Conservation (phyloP, 35 echinoderm and acorn worm species). For the Heliocidaris erythrogramma region DNA sequence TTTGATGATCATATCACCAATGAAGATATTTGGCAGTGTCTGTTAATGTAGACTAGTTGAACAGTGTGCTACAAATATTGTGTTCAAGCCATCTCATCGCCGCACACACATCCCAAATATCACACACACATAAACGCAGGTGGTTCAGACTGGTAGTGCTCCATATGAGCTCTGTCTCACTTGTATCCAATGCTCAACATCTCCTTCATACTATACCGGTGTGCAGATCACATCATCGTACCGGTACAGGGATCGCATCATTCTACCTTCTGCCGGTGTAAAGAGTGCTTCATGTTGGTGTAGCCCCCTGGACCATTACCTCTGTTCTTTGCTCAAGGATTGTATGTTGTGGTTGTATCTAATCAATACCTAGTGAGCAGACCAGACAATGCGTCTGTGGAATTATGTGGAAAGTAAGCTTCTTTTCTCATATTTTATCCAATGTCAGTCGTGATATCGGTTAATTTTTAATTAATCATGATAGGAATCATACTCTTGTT, state of each 20-base stretch:
- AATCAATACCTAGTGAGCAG: background rate
- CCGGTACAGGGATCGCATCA: background rate
- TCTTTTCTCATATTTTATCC: background rate
- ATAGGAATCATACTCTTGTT: too few species aligned
- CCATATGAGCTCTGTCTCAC: background rate
- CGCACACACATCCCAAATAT: background rate
- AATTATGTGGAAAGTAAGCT: constrained; percentile 12
- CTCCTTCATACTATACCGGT: background rate
- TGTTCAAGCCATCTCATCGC: background rate
- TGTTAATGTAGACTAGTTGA: background rate
- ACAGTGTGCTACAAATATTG: background rate
- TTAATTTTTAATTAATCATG: too few species aligned
- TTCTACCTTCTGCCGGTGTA: background rate
- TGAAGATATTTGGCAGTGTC: background rate
- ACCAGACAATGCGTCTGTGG: constrained; percentile 1
- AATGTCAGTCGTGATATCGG: too few species aligned
- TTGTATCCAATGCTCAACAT: background rate
- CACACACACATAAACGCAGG: background rate
- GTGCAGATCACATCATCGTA: background rate
- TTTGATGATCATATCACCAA: too few species aligned
- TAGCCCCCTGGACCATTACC: background rate
- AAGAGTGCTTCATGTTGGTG: background rate
- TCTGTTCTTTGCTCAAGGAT: background rate
- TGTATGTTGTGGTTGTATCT: background rate
- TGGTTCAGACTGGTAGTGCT: background rate